Conservation (phyloP, 2,797 vertebrate species). For the Syndactyla subalaris region DNA sequence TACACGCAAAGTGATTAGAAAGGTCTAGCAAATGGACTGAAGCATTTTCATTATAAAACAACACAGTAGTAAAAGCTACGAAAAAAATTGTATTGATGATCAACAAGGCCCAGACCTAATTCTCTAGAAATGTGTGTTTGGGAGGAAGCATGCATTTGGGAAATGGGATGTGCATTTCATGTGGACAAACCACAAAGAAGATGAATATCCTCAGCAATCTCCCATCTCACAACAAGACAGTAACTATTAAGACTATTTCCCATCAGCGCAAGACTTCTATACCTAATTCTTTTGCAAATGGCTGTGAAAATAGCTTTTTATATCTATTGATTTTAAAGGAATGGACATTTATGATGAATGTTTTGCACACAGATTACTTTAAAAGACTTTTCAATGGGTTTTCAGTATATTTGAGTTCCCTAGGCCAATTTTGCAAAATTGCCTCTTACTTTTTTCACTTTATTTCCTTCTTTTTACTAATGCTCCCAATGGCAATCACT, state of each 20-base stretch:
- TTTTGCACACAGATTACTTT: conserved; percentile 34
- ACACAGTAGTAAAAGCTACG: background rate
- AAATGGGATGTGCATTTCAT: background rate
- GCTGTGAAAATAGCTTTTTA: conserved; percentile 5
- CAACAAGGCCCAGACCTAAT: background rate
- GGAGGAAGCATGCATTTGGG: background rate
- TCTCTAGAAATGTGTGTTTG: background rate
- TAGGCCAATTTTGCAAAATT: conserved; percentile 11
- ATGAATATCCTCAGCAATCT: background rate
- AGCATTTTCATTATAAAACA: conserved; percentile 6
- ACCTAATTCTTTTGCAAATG: background rate
- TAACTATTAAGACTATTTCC: background rate
- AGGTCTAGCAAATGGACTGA: background rate
- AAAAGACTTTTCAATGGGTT: conserved; percentile 21
- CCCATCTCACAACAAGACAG: background rate
- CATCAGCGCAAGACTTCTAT: background rate
- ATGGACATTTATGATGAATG: background rate
- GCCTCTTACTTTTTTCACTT: background rate
- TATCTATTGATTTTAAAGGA: conserved; percentile 2
- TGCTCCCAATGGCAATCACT: background rate
- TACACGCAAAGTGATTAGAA: accelerated
- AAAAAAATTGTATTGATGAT: background rate
- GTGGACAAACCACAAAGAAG: background rate
- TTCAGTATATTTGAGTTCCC: background rate
- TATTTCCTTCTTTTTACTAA: conserved; percentile 13